phyloP scores from a whole-genome alignment of 2,113 vertebrate genomes.

The Brachypteracias leptosomus region DNA sequence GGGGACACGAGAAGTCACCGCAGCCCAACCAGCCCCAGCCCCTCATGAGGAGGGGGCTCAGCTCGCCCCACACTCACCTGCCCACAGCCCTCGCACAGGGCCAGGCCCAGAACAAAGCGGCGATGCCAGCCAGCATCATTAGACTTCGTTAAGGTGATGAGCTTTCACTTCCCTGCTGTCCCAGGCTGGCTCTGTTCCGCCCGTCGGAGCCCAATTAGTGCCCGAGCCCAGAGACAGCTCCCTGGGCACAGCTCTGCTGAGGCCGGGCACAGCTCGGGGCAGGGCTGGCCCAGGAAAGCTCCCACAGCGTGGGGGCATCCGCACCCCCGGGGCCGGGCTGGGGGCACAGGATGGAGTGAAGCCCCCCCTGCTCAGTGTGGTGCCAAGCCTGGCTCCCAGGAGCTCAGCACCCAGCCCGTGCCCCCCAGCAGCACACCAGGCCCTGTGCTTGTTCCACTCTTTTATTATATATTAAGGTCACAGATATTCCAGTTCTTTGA shows the following conservation, averaged over 20 bases:
- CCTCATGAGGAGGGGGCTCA: background rate
- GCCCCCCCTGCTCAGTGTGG: accelerated
- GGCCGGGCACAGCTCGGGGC: background rate
- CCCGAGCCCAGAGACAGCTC: background rate
- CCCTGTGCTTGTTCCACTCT: background rate
- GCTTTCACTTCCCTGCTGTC: slow-evolving; percentile 10
- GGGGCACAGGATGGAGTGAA: accelerated
- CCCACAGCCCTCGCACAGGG: background rate
- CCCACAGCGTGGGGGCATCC: background rate
- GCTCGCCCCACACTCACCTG: background rate
- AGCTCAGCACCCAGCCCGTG: background rate
- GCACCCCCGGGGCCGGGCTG: accelerated
- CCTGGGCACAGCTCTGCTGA: background rate
- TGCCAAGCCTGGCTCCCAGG: background rate
- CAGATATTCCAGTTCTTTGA: slow-evolving; percentile 38
- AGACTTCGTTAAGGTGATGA: slow-evolving; percentile 42
- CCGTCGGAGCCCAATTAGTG: slow-evolving; percentile 36
- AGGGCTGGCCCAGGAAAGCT: background rate
- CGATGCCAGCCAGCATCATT: slow-evolving; percentile 29
- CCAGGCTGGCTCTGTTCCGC: background rate
- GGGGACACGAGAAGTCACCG: background rate
- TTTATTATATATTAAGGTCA: slow-evolving; percentile 32
- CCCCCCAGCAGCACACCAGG: background rate
- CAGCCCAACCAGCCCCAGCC: background rate
- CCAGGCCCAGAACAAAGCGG: background rate